A percentile compares a stretch with the other conserved stretches of the same genome.
phyloP scores from a whole-genome alignment of 2,113 vertebrate species.

The Tychaedon coryphoeus region DNA sequence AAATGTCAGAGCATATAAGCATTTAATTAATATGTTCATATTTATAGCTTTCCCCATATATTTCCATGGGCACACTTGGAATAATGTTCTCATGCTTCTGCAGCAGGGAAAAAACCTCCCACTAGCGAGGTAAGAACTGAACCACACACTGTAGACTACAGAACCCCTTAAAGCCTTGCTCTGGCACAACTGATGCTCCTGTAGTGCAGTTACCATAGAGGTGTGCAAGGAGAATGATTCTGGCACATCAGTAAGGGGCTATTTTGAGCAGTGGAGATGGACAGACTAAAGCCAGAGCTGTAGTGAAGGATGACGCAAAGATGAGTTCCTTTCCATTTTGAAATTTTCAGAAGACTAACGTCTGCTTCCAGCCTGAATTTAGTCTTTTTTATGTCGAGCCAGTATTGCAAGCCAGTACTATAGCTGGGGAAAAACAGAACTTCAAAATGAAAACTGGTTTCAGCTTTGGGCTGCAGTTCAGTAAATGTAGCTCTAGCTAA shows the following conservation, averaged over 20 bases:
- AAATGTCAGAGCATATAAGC: background rate
- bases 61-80: background rate
- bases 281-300: background rate
- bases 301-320: background rate
- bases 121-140: background rate
- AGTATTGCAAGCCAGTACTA: background rate
- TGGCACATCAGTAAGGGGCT: background rate
- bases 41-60: background rate
- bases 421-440: background rate
- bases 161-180: background rate
- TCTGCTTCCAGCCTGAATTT: background rate
- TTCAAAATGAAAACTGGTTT: constrained; percentile 18
- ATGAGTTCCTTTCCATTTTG: background rate
- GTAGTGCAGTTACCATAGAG: background rate
- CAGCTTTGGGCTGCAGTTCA: background rate
- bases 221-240: background rate
- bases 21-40: background rate
- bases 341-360: background rate
- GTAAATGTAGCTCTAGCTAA: background rate
- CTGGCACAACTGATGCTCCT: background rate
- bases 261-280: background rate
- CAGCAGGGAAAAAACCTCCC: background rate
- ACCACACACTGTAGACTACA: background rate
- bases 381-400: background rate
- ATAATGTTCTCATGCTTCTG: background rate